Conservation (phyloP, 2,888 invertebrate genomes). For the Matsumyia berberina region DNA sequence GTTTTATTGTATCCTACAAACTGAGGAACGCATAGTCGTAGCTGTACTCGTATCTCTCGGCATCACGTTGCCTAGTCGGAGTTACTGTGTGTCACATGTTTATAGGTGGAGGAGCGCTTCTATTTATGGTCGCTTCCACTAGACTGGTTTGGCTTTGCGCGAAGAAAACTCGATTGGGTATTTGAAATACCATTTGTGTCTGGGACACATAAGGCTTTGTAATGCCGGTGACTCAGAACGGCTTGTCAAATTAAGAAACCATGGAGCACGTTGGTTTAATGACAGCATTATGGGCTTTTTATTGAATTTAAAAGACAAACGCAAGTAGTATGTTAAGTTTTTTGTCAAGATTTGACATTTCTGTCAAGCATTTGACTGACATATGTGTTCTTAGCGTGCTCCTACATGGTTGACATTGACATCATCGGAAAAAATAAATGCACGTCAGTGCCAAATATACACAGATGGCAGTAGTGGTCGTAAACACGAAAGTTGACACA, state of each 20-base stretch:
- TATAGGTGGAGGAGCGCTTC: conserved; percentile 14
- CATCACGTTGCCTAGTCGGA: conserved; percentile 16
- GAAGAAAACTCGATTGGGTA: background rate
- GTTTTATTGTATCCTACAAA: conserved; percentile 14
- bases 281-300: background rate
- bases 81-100: background rate
- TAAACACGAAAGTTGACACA: no score
- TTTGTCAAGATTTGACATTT: no score
- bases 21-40: background rate
- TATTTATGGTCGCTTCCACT: conserved; percentile 42
- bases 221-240: conserved; percentile 11
- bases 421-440: no score
- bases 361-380: no score
- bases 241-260: conserved; percentile 9
- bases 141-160: conserved; percentile 14
- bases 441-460: no score
- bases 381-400: no score
- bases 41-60: background rate
- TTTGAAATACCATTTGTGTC: conserved; percentile 6
- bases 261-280: background rate
- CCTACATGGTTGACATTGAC: no score
- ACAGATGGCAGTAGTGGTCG: no score
- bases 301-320: background rate
- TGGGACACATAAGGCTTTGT: background rate
- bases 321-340: background rate